Evolutionary conservation across 1,140 invertebrate genomes (phyloP), one percentile per base, ranked within the genome.

Genomic region (Ephestia elutella): DNA sequence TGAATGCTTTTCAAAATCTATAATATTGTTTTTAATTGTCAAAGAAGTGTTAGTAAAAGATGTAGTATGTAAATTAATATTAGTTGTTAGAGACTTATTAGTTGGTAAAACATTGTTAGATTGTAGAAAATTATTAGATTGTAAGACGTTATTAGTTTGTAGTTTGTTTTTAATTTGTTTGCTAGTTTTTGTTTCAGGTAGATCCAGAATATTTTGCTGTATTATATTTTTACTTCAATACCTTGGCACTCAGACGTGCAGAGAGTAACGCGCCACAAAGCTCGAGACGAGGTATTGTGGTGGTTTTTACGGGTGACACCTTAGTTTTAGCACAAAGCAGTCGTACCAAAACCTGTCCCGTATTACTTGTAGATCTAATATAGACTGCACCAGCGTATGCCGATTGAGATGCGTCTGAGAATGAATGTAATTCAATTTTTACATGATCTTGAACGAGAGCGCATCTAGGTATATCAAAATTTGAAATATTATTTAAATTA

Each of bases 311-410:
- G 9, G 62, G 62, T 3, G 62, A 57, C 4, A 65, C 62, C 35
- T 48, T 54, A 4, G 49, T 21, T 54, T 65, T 65, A 11, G 62
- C 44, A 48, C 58, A 57, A 5, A 54, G 51, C 2, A 54, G 21
- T 4, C 20, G 18, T 1, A 54, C 51, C 4, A 13, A 5, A 13
- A 54, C 51, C 8, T 28, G 8, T 4, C 15, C 15, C 2, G 5
- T 5, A 19, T n/a, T 18, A 9, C 28, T 20, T 5, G 63, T 18
- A 0, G 57, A 48, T 10, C 66, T 44, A 0, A 68, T 54, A 59
- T 75, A 82, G 19, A 70, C 49, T 54, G 66, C 72, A 0, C 65
- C 63, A 9, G 68, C 76, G 18, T 78, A 76, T 38, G 72, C 71
- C 3, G 28, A 17, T 63, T 71, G 25, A 13, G 56, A 73, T 20